Evolutionary conservation across 2,888 invertebrate species (phyloP).

Genomic region (Platycheirus albimanus): DNA sequence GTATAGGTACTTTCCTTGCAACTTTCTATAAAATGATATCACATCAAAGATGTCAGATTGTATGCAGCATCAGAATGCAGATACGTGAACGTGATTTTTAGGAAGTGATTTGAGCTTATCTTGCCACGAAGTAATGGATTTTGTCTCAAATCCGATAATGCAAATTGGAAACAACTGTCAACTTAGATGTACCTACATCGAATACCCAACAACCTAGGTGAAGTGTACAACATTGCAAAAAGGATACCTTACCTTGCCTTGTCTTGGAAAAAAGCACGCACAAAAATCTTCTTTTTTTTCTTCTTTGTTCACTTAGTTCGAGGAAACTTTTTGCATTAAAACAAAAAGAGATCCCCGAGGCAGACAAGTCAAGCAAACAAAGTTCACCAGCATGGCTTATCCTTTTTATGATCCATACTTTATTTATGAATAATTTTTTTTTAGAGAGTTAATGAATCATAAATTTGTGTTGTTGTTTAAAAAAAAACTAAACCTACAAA

Average conservation of each 20-base stretch:
- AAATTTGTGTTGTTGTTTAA: too few species aligned
- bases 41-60: conserved; percentile 12
- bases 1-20: too few species aligned
- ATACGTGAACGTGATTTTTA: conserved; percentile 9
- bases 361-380: too few species aligned
- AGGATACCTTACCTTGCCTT: background rate
- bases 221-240: background rate
- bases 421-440: too few species aligned
- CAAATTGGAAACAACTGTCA: conserved; percentile 44
- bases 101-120: conserved; percentile 35
- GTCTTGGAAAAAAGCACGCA: background rate
- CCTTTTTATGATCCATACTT: too few species aligned
- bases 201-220: background rate
- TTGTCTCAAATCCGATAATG: conserved; percentile 43
- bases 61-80: conserved; percentile 16
- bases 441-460: too few species aligned
- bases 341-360: background rate
- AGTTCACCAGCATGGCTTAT: too few species aligned
- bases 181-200: background rate
- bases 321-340: background rate
- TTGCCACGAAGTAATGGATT: conserved; percentile 30
- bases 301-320: background rate
- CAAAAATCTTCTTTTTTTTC: background rate
- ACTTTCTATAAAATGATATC: background rate
- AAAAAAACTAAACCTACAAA: too few species aligned